Evolutionary conservation across 2,113 vertebrate genomes (phyloP).

Genomic region (Blennius ocellaris): DNA sequence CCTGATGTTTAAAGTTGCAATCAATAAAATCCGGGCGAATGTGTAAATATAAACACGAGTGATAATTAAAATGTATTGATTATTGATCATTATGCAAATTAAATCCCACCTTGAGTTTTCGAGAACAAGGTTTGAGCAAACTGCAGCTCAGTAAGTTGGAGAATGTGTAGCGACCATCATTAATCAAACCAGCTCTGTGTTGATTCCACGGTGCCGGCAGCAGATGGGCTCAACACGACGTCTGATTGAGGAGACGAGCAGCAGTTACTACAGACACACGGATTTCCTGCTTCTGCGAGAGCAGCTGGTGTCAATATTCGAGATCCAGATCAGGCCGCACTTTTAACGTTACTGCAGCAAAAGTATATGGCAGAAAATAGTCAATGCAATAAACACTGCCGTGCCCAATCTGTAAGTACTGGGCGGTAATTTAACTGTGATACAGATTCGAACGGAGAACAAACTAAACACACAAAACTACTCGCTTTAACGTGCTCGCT

Average conservation of each 20-base stretch:
- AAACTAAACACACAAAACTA: no score
- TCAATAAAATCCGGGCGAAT: no score
- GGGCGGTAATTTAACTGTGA: no score
- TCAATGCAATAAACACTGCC: no score
- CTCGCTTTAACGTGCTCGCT: no score
- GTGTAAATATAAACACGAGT: no score
- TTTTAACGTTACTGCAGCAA: not conserved
- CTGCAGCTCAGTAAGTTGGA: constrained; percentile 37
- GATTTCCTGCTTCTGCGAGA: constrained; percentile 5
- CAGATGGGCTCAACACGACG: not conserved
- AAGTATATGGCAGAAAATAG: not conserved
- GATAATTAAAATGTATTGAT: constrained; percentile 32
- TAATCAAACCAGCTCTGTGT: constrained; percentile 48
- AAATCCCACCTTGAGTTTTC: constrained; percentile 14
- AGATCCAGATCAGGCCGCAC: no score
- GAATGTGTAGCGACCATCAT: constrained; percentile 41
- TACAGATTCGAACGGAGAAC: no score
- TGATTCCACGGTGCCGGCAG: constrained; percentile 31
- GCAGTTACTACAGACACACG: not conserved
- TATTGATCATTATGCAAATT: constrained; percentile 22
- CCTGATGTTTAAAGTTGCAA: constrained; percentile 21
- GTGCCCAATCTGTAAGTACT: no score
- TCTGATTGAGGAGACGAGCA: constrained; percentile 15
- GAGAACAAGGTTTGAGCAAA: constrained; percentile 2
- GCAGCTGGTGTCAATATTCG: constrained; percentile 1